Evolutionary conservation across 2,113 vertebrate species (phyloP), one percentile per base, ranked within the genome.

Genomic region (Thunnus maccoyii): DNA sequence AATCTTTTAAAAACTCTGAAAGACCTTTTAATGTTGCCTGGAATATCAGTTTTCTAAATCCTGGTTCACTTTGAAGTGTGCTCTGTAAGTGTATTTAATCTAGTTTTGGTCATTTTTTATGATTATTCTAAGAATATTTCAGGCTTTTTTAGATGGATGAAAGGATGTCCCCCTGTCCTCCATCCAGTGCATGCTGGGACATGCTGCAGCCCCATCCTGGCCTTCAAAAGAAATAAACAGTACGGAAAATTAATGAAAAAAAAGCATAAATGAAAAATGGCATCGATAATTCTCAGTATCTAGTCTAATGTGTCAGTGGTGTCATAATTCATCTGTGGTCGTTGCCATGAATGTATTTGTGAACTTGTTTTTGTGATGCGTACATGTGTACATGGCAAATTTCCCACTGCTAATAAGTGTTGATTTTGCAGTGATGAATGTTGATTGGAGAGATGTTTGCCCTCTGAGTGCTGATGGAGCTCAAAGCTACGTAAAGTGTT

Each of bases 401-500:
- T 55, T 46, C 41, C 22, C 68, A 0, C 65, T 41, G 80, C 20
- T 86, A 78, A 89, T 80, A 78, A 63, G 54, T 67, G 63, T 78
- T 75, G 81, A 73, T 80, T 80, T 55, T 56, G 65, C 65, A 18
- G 20, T 66, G 70, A 68, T 10, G 36, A 62, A 60, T 63, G 80
- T 44, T 72, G 82, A 72, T 57, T 44, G 32, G 54, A 52, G 77
- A 60, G 72, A 62, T 54, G 69, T 62, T 72, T 76, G 30, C n/a
- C 54, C 32, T 78, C 66, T n/a, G 61, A 22, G 41, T 60, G 17
- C 72, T 41, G 71, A 51, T 51, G 18, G 1, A 10, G n/a, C 47
- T 72, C 52, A 18, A n/a, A 63, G 46, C 15, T 44, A 10, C 1
- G n/a, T 11, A 0, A 67, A 57, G 36, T 11, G 60, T 52, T 72